Percentiles rank a stretch among this genome's conserved stretches.
Conservation (phyloP, 37 sponge, comb jelly and placozoan species). For the Theonella swinhoei region DNA sequence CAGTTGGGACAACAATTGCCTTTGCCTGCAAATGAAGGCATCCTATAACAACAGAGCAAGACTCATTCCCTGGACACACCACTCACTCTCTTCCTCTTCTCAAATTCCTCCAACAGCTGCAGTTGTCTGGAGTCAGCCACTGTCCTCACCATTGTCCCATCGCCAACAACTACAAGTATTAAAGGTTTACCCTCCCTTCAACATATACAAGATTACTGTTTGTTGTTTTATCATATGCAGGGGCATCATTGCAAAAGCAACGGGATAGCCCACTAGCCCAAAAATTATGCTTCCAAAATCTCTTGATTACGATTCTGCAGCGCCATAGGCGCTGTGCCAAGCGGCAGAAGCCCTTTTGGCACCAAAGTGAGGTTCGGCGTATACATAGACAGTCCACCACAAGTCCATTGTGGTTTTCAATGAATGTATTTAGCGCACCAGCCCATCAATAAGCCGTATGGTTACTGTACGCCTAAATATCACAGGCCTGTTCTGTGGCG, state of each 20-base stretch:
- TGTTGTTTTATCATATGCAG: slow-evolving; percentile 6
- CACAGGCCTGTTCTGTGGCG: no score
- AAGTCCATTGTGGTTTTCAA: background rate
- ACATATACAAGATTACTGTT: slow-evolving; percentile 13
- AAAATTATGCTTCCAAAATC: slow-evolving; percentile 99
- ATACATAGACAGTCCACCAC: background rate
- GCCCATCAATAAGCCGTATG: no score
- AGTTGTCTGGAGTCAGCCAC: slow-evolving; percentile 63
- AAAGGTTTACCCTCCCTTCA: no score
- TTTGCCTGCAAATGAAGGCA: slow-evolving; percentile 59
- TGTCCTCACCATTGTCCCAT: no score
- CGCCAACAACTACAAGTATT: no score
- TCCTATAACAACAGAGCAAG: background rate
- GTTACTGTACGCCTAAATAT: no score
- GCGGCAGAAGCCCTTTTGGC: slow-evolving; percentile 95
- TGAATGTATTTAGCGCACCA: background rate
- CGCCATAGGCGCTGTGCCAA: slow-evolving; percentile 67
- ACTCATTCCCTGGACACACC: no score
- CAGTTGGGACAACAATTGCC: slow-evolving; percentile 86
- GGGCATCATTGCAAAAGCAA: slow-evolving; percentile 85
- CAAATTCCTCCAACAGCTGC: slow-evolving; percentile 92
- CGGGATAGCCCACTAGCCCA: slow-evolving; percentile 77
- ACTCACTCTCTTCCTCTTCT: slow-evolving; percentile 81
- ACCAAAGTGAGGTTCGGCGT: background rate
- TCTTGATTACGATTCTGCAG: slow-evolving; percentile 99